Conservation (phyloP, 2,797 vertebrate genomes). For the Hemitrygon akajei region DNA sequence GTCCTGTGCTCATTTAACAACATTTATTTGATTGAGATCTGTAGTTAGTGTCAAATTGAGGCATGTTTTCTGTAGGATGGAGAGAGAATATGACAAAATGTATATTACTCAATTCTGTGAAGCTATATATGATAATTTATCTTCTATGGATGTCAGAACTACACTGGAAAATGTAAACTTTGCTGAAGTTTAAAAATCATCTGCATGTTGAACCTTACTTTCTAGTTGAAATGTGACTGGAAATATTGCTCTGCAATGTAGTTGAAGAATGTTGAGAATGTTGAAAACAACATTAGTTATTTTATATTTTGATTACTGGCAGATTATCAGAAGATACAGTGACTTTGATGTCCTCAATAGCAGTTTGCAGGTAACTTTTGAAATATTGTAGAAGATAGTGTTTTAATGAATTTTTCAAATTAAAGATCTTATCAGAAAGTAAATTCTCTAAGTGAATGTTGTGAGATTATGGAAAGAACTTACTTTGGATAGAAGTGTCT, state of each 20-base stretch:
- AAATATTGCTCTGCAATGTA: neutral
- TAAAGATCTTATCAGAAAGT: neutral
- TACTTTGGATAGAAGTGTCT: no score
- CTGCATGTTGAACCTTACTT: no score
- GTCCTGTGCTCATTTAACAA: neutral
- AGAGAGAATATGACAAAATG: neutral
- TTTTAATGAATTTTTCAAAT: neutral
- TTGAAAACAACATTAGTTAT: slow-evolving; percentile 39
- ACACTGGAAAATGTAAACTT: neutral
- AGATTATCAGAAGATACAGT: slow-evolving; percentile 93
- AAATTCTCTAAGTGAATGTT: neutral
- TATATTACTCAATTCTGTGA: neutral
- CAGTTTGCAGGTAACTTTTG: slow-evolving; percentile 76
- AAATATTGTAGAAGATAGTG: neutral
- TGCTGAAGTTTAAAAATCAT: no score
- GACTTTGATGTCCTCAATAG: slow-evolving; percentile 93
- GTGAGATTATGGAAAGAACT: neutral
- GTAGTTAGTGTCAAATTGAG: neutral
- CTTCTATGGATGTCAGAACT: neutral
- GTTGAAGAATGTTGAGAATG: neutral
- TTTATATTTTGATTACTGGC: slow-evolving; percentile 49
- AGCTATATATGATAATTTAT: neutral
- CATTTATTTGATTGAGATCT: neutral
- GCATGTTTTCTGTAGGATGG: neutral
- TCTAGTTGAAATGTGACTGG: neutral